A percentile compares a stretch with the other conserved stretches of the same genome.
Conservation (phyloP, 64 coral and sea anemone genomes). For the Porites australiensis region DNA sequence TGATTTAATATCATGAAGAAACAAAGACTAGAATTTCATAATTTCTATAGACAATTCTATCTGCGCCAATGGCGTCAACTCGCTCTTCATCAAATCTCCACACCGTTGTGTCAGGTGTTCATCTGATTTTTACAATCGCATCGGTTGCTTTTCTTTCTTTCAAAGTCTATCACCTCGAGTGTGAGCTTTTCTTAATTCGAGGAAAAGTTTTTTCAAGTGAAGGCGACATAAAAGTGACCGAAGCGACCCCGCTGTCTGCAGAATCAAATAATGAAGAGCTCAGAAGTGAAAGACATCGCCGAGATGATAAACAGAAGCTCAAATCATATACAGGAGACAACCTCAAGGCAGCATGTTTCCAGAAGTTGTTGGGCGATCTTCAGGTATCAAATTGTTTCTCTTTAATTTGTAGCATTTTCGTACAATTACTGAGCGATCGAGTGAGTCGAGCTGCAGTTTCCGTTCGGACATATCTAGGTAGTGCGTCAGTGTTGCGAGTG, state of each 20-base stretch:
- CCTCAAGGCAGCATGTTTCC: not conserved
- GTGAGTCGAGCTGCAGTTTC: too few species aligned
- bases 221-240: not conserved
- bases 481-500: too few species aligned
- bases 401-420: too few species aligned
- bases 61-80: not conserved
- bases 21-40: too few species aligned
- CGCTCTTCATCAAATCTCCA: not conserved
- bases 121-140: not conserved
- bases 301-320: not conserved
- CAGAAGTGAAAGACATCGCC: not conserved
- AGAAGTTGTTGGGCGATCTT: not conserved
- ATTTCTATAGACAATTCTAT: too few species aligned
- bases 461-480: too few species aligned
- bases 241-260: not conserved
- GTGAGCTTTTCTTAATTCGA: slow-evolving; percentile 3
- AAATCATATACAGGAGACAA: not conserved
- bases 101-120: not conserved
- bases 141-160: not conserved
- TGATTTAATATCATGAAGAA: too few species aligned
- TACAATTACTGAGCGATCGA: too few species aligned
- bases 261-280: not conserved
- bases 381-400: not conserved
- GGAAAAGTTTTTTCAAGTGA: not conserved
- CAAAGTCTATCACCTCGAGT: slow-evolving; percentile 5